phyloP scores from a whole-genome alignment of 2,113 vertebrate species.

The Lanius collurio region DNA sequence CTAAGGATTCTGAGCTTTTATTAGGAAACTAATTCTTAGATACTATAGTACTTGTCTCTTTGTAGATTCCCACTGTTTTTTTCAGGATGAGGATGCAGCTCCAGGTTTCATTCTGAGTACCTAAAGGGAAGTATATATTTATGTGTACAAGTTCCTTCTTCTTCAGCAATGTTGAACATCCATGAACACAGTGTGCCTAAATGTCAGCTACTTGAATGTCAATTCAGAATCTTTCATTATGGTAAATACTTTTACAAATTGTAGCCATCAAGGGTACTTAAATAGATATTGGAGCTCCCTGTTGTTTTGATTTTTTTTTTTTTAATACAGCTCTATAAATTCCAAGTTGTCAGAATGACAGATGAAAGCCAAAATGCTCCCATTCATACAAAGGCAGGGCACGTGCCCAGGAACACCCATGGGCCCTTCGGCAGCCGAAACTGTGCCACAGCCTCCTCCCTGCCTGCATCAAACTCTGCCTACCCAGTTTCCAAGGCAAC shows the following conservation, averaged over 20 bases:
- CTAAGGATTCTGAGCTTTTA: neutral
- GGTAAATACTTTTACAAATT: neutral
- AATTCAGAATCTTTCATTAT: neutral
- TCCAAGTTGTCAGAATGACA: neutral
- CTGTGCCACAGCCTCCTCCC: neutral
- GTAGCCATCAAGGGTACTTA: neutral
- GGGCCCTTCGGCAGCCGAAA: neutral
- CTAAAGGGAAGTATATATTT: neutral
- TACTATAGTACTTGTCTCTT: neutral
- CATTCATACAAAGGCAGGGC: neutral
- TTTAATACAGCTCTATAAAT: neutral
- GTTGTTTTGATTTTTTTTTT: rapidly evolving
- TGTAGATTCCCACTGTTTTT: neutral
- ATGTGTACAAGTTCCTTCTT: too few relatives aligned
- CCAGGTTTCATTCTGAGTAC: neutral
- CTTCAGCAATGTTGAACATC: neutral
- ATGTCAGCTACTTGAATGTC: neutral
- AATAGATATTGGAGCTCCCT: neutral
- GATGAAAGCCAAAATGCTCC: neutral
- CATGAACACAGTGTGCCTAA: neutral
- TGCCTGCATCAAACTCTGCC: neutral
- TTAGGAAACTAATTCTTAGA: neutral
- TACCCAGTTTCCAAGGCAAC: constrained; percentile 57
- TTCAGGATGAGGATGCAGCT: neutral
- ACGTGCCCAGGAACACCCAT: neutral